Percentiles rank a stretch among this genome's conserved stretches.
These are phyloP conservation scores for Agrilus planipennis DNA, from an alignment of 1,140 invertebrate species.

Conservation along the genomic window DNA sequence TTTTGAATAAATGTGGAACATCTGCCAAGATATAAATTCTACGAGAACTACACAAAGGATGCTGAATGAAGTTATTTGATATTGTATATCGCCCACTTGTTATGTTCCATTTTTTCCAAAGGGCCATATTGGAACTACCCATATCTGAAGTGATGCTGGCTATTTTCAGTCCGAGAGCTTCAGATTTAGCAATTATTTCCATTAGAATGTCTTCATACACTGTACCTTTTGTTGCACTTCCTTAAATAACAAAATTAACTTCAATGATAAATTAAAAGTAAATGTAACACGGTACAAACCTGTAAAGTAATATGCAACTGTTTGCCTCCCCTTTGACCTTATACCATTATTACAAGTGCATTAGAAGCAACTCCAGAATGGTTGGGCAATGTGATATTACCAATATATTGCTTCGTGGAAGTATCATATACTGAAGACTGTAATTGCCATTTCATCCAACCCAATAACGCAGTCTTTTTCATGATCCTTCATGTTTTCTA, in stretches of 20 bases:
- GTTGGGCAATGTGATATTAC: slow-evolving; percentile 7
- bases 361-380: slow-evolving; percentile 10
- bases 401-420: slow-evolving; percentile 10
- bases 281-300: too few relatives aligned
- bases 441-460: slow-evolving; percentile 12
- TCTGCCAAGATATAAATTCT: background rate
- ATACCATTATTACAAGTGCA: slow-evolving; percentile 11
- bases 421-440: slow-evolving; percentile 3
- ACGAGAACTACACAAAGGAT: background rate
- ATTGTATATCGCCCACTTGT: background rate
- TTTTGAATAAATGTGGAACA: background rate
- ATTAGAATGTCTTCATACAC: slow-evolving; percentile 9
- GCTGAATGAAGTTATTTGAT: background rate
- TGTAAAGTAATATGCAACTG: slow-evolving; percentile 12
- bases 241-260: too few relatives aligned
- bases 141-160: slow-evolving; percentile 11
- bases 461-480: slow-evolving; percentile 10
- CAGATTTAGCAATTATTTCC: slow-evolving; percentile 9
- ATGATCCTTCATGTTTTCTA: slow-evolving; percentile 3
- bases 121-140: background rate
- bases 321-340: slow-evolving; percentile 10
- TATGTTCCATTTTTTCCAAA: slow-evolving; percentile 4
- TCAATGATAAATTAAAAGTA: too few relatives aligned
- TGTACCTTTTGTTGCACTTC: slow-evolving; percentile 4
- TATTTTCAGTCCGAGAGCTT: slow-evolving; percentile 8